Evolutionary conservation across 2,113 vertebrate genomes (phyloP), one percentile per base, ranked within the genome.

Genomic region (Erythrocercus mccallii): DNA sequence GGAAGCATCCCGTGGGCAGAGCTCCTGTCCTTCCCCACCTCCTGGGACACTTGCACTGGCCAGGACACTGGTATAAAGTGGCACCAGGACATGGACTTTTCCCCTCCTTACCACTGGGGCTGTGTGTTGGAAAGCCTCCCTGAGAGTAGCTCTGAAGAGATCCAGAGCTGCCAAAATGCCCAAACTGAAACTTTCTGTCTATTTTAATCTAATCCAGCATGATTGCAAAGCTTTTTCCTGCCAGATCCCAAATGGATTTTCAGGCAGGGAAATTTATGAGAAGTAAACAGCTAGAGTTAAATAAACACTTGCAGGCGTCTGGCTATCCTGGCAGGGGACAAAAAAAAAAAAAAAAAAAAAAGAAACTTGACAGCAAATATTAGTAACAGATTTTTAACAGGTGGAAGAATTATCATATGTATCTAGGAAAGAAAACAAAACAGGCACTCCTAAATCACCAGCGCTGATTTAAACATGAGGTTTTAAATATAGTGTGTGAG

Each of bases 401-500:
- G 95, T 94, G 86, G 56, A 93, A n/a, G 51, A 92, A 77, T 96
- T 93, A 90, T 74, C 4, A 0, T 81, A 60, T 37, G 16, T 83
- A 92, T 86, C 86, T 88, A 54, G 38, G 68, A 91, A 86, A 94
- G 88, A 92, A 92, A 95, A 47, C 62, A 95, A 90, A 90, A 50
- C 83, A 94, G 88, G 51, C 88, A 57, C 86, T 95, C 81, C 70
- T 84, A 79, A 88, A 91, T 94, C 93, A 92, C 23, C 77, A 82
- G 70, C 0, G 0, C 77, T 92, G 86, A 95, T 94, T 92, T 95
- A 89, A 94, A 89, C 83, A 79, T 22, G n/a, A 95, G 66, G 28
- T 89, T 95, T 89, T 92, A 97, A 95, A 92, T 87, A 88, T 21
- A 94, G 84, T 76, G 48, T 90, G 85, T 79, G 81, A 95, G 87